Percentiles rank a stretch among this genome's conserved stretches.
Conservation (phyloP, 2,888 invertebrate genomes). For the Helobdella robusta region DNA sequence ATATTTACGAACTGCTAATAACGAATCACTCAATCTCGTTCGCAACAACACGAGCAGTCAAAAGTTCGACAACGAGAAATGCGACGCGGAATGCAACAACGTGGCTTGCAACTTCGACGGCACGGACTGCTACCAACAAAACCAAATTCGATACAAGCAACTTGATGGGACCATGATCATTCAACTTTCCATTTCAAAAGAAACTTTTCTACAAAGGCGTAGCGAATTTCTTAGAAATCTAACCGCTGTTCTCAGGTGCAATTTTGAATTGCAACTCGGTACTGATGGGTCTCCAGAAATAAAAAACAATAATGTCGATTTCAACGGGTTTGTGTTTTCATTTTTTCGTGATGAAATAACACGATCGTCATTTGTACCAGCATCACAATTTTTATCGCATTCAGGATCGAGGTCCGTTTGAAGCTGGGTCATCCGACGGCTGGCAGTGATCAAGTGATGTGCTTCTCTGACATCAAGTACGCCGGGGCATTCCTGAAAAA, state of each 20-base stretch:
- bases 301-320: neutral
- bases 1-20: too few species aligned
- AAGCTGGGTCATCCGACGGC: too few species aligned
- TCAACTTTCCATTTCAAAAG: neutral
- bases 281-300: constrained; percentile 6
- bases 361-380: too few species aligned
- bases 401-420: constrained; percentile 11
- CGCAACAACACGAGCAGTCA: too few species aligned
- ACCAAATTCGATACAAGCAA: neutral
- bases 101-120: constrained; percentile 97
- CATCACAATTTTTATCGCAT: too few species aligned
- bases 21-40: too few species aligned
- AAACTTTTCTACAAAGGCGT: neutral
- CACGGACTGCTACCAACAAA: constrained; percentile 62
- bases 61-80: constrained; percentile 84
- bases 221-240: neutral
- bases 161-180: constrained; percentile 4
- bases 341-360: too few species aligned
- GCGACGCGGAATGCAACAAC: constrained; percentile 90
- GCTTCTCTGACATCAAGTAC: neutral
- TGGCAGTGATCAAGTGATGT: too few species aligned
- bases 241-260: neutral
- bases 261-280: neutral
- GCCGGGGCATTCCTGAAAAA: neutral
- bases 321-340: neutral